Conservation (phyloP, 1,140 invertebrate species). For the Ostrea edulis region DNA sequence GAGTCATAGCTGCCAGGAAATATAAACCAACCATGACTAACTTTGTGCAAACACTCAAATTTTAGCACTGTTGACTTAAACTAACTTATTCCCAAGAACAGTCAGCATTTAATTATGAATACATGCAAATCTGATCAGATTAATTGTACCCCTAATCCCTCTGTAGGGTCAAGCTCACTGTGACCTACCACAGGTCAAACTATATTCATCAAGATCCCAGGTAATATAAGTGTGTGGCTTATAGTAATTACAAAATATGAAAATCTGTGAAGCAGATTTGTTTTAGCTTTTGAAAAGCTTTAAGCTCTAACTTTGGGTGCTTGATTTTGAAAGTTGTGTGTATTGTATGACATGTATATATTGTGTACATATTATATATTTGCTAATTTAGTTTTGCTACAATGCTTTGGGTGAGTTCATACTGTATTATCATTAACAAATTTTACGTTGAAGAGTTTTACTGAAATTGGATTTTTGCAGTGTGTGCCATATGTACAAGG, state of each 20-base stretch:
- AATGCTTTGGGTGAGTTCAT: neutral
- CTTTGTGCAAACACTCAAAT: no score
- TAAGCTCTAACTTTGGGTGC: neutral
- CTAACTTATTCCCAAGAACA: no score
- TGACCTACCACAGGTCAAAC: slow-evolving; percentile 30
- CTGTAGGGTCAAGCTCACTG: neutral
- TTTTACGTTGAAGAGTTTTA: neutral
- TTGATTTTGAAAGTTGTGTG: neutral
- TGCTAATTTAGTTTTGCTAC: neutral
- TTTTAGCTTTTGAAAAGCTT: neutral
- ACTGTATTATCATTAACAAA: neutral
- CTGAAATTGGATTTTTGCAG: no score
- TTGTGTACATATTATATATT: neutral
- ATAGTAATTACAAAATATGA: neutral
- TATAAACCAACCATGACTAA: no score
- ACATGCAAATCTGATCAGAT: neutral
- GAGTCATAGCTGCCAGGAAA: no score
- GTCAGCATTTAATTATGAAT: neutral
- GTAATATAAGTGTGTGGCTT: neutral
- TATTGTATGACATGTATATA: neutral
- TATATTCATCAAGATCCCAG: slow-evolving; percentile 17
- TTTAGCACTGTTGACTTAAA: no score
- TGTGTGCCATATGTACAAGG: no score
- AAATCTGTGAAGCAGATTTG: neutral
- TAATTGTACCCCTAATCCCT: neutral